Evolutionary conservation across 2,888 invertebrate genomes (phyloP), one percentile per base, ranked within the genome.

Genomic region (Ptychoptera albimana): DNA sequence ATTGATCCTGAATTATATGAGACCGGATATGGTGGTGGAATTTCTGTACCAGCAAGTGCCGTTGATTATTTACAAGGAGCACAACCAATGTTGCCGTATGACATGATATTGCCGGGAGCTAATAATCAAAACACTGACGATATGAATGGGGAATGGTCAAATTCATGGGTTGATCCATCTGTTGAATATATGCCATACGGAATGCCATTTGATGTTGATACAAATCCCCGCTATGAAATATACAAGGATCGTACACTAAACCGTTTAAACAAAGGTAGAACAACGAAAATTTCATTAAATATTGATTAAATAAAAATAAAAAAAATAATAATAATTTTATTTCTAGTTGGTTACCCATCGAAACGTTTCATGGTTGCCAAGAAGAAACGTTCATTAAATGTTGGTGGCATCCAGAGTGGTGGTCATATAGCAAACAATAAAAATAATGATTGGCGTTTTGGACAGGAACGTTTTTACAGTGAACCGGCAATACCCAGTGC

Each of bases 321-420:
- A 43, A 8, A 29, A 13, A n/a, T n/a, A n/a, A n/a, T n/a, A n/a
- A n/a, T n/a, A 12, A 39, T 32, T 32, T 34, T 42, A 42, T 39
- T 37, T 39, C 41, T 38, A 40, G 39, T 45, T 12, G 61, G 57
- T 42, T 60, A 54, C 30, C 55, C 53, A 37, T 51, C 56, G 8
- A 64, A 64, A 50, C 60, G 65, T 13, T 64, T 57, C 42, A 64
- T 64, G 64, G 60, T 64, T 34, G 52, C 62, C 47, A 64, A 63
- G 49, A 63, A 61, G 57, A 64, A 64, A 50, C 57, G 64, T 31
- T 61, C 65, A 15, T 34, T 14, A 10, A 31, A 14, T 16, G 31
- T 31, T 32, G 13, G 30, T 39, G 29, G 30, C 11, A 16, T 29
- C 5, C 39, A 39, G 6, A 30, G 13, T 12, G 29, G 30, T 39